A percentile compares a stretch with the other conserved stretches of the same genome.
These are phyloP conservation scores for Caenorhabditis sp. DNA, from an alignment of 2,888 invertebrate genomes.

Conservation along the genomic window DNA sequence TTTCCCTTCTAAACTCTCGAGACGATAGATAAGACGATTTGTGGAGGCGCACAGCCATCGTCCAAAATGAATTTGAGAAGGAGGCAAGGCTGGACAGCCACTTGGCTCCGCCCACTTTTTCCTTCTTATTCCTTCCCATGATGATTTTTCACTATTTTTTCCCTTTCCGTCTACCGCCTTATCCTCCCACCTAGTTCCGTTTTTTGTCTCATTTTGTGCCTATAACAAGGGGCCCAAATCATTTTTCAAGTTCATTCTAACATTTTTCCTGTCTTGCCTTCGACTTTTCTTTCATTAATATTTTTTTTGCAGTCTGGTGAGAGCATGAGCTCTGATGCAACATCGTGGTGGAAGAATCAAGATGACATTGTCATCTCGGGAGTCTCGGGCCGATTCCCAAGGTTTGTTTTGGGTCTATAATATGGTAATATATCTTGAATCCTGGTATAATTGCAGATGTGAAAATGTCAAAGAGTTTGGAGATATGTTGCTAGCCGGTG, in stretches of 20 bases:
- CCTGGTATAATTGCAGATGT: conserved; percentile 76
- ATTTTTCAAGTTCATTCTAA: neutral
- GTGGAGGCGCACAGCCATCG: neutral
- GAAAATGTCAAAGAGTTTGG: conserved; percentile 90
- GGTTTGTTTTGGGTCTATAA: conserved; percentile 33
- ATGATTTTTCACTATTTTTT: conserved; percentile 3
- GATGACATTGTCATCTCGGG: conserved; percentile 74
- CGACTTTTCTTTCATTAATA: neutral
- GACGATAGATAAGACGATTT: conserved; percentile 2
- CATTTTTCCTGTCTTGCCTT: neutral
- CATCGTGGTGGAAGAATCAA: conserved; percentile 68
- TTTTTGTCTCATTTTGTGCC: too few relatives aligned
- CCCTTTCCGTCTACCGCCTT: neutral
- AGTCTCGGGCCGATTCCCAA: conserved; percentile 80
- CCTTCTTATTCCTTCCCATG: conserved; percentile 6
- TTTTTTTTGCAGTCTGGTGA: conserved; percentile 59
- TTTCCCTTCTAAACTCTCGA: neutral
- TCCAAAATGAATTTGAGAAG: too few relatives aligned
- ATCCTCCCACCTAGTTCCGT: neutral
- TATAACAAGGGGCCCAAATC: too few relatives aligned
- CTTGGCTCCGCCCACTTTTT: conserved; percentile 4
- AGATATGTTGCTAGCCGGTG: conserved; percentile 85
- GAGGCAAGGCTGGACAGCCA: too few relatives aligned
- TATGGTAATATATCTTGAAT: neutral
- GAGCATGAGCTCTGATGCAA: conserved; percentile 59